Base-by-base conservation (phyloP, 2,113 vertebrate genomes). In the Talpa occidentalis region DNA sequence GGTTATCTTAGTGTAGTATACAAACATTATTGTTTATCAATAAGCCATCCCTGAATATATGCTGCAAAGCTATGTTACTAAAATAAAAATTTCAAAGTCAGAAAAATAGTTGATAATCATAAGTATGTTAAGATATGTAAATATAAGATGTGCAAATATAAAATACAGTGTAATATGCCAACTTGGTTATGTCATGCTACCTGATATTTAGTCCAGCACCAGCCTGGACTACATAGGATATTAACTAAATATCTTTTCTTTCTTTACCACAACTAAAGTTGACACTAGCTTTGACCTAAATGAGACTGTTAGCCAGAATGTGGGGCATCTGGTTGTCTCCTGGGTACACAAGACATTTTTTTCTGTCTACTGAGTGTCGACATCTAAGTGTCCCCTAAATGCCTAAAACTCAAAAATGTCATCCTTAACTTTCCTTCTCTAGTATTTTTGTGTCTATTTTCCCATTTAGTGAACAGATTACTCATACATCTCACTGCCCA, bases 241-340 rank as follows among this genome's bases (percentile, higher is more conserved):
- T 56, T 56, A 56, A 56, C 10, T 49, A 93, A 59, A 22, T 37
- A 94, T 56, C 10, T 14, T 49, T 32, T 44, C 62, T 89, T 97
- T 47, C 62, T 89, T 97, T 91, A 67, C 21, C 42, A 73, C 10
- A 91, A 60, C 4, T 79, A 83, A 90, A 83, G 82, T 82, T 67
- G 5, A 44, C 15, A 26, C 26, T 28, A 82, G 2, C 30, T 92
- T 87, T 87, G 28, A 83, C 19, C 3, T 90, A 44, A 87, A 79
- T n/a, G 21, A 89, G 35, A 83, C 64, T 87, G 2, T 17, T 42
- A 54, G 0, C 22, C 21, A 30, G 67, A 14, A 62, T 32, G 32
- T 64, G 56, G 4, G 11, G 21, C 10, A 69, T 88, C 67, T 72
- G 49, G 37, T 8, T 47, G 10, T 81, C 85, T 42, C 64, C 30